These are phyloP conservation scores for Notoglanidium macrostoma DNA, from an alignment of 2,797 vertebrate species.

Conservation along the genomic window DNA sequence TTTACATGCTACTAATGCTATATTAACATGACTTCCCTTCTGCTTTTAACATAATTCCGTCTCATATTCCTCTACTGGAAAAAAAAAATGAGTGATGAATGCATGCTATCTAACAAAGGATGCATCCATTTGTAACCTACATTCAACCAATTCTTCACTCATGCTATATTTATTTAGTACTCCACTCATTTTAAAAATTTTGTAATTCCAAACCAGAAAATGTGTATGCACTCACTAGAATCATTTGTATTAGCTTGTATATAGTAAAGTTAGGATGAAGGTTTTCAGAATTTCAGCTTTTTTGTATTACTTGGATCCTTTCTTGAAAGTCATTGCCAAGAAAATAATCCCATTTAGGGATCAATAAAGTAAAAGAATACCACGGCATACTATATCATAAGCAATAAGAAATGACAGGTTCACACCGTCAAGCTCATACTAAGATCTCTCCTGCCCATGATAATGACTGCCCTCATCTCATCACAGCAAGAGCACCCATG, in stretches of 20 bases:
- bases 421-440: slow-evolving; percentile 24
- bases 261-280: not conserved
- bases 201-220: not conserved
- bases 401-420: slow-evolving; percentile 34
- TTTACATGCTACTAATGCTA: not conserved
- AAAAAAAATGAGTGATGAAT: not conserved
- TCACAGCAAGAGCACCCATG: slow-evolving; percentile 72
- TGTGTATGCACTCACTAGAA: not conserved
- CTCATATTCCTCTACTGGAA: not conserved
- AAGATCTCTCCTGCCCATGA: slow-evolving; percentile 37
- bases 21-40: not conserved
- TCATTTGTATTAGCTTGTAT: not conserved
- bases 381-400: slow-evolving; percentile 24
- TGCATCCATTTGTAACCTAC: not conserved
- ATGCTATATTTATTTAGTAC: not conserved
- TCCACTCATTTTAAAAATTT: not conserved
- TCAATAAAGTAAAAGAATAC: slow-evolving; percentile 32
- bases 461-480: slow-evolving; percentile 71
- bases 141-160: not conserved
- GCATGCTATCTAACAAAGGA: not conserved
- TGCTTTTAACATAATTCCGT: not conserved
- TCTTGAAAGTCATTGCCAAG: slow-evolving; percentile 8
- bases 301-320: not conserved
- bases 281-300: not conserved
- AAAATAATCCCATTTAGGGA: slow-evolving; percentile 28